Conservation (phyloP, 2,888 invertebrate species). For the Morinoia aosen region DNA sequence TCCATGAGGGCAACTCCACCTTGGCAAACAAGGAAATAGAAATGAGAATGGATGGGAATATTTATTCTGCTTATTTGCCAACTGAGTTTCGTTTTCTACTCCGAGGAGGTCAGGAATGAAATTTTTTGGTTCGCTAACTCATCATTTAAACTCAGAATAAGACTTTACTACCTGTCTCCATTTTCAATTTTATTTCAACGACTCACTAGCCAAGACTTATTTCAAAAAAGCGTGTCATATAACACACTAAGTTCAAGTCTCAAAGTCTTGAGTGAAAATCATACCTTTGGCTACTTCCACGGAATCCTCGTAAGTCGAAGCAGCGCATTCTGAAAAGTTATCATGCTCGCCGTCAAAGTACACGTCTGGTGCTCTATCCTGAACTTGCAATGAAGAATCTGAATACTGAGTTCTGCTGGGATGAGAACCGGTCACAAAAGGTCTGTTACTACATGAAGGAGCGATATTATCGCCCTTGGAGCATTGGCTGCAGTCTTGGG, state of each 20-base stretch:
- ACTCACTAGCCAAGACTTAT: no score
- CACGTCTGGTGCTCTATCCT: background rate
- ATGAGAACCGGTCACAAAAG: background rate
- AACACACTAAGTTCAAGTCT: background rate
- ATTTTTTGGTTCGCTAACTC: no score
- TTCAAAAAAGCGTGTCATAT: background rate
- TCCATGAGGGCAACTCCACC: conserved; percentile 11
- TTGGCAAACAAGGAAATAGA: background rate
- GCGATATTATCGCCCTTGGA: background rate
- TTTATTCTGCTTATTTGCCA: no score
- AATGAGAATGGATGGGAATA: background rate
- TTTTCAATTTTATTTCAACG: no score
- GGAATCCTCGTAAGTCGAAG: background rate
- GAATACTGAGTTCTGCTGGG: background rate
- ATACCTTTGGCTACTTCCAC: background rate
- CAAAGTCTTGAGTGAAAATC: no score
- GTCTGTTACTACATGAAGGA: background rate
- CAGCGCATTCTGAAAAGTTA: background rate
- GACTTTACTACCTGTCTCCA: no score
- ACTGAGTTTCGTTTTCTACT: no score
- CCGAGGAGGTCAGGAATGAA: no score
- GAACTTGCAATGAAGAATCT: background rate
- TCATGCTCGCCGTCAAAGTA: background rate
- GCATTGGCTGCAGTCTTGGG: background rate
- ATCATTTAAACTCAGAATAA: no score